Percentiles rank a stretch among this genome's conserved stretches.
phyloP scores from a whole-genome alignment of 2,888 invertebrate species.

The Nycteola revayana region DNA sequence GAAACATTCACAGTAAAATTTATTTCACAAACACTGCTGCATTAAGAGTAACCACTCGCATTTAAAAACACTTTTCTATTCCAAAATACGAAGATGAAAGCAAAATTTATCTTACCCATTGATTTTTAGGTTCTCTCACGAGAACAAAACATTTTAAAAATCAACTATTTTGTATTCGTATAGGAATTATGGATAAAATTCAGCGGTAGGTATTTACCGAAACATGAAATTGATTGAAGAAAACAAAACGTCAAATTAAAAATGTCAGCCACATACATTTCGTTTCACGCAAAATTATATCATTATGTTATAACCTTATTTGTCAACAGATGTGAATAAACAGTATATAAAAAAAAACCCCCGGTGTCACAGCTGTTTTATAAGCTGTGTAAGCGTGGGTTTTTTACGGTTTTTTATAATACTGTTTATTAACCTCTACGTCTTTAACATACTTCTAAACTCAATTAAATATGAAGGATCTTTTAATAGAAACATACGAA shows the following conservation, averaged over 20 bases:
- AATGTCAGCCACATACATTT: conserved; percentile 35
- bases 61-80: conserved; percentile 21
- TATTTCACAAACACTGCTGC: conserved; percentile 48
- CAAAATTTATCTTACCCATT: conserved; percentile 72
- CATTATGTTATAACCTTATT: too few relatives aligned
- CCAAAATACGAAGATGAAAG: conserved; percentile 12
- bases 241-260: conserved; percentile 52
- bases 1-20: conserved; percentile 52
- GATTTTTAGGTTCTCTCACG: conserved; percentile 74
- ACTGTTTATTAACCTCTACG: too few relatives aligned
- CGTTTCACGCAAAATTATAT: conserved; percentile 22
- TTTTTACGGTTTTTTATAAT: too few relatives aligned
- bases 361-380: too few relatives aligned
- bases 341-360: too few relatives aligned
- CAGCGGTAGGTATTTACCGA: conserved; percentile 38
- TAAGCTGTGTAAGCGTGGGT: too few relatives aligned
- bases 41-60: conserved; percentile 25
- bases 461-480: too few relatives aligned
- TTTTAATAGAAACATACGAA: too few relatives aligned
- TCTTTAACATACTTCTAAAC: too few relatives aligned
- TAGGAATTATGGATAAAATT: too few relatives aligned
- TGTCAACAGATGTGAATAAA: too few relatives aligned
- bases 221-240: conserved; percentile 30
- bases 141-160: conserved; percentile 71
- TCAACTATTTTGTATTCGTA: conserved; percentile 17